Evolutionary conservation across 1,140 invertebrate genomes (phyloP).

Genomic region (Diuraphis noxia): DNA sequence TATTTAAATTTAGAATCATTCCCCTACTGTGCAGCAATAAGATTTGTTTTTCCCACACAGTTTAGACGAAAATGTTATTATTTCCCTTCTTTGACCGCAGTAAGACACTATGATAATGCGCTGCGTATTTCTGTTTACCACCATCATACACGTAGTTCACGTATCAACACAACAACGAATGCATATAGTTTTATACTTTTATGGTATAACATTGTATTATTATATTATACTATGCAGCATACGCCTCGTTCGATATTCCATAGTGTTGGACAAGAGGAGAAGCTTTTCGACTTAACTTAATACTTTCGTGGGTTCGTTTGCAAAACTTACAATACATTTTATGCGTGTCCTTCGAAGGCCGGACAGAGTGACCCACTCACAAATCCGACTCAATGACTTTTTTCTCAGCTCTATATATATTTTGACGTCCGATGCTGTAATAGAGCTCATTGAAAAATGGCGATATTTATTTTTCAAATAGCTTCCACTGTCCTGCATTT

Average conservation of each 20-base stretch:
- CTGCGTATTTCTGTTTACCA: background rate
- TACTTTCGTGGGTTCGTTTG: constrained; percentile 17
- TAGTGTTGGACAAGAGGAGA: background rate
- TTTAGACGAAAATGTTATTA: background rate
- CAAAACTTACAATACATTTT: background rate
- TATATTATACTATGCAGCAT: background rate
- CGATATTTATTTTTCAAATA: background rate
- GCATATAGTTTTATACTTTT: background rate
- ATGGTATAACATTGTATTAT: background rate
- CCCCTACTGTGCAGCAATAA: background rate
- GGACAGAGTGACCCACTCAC: background rate
- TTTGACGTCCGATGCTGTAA: background rate
- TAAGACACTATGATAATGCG: background rate
- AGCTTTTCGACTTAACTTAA: background rate
- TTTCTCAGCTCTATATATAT: background rate
- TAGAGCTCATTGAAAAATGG: background rate
- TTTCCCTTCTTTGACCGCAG: background rate
- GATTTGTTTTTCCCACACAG: background rate
- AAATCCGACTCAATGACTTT: background rate
- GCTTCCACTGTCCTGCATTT: background rate
- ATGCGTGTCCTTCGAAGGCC: background rate
- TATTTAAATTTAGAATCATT: constrained; percentile 30
- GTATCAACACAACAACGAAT: background rate
- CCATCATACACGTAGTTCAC: background rate
- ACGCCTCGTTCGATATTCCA: background rate